Evolutionary conservation across 2,888 invertebrate species (phyloP).

Genomic region (Apodemia mormo): DNA sequence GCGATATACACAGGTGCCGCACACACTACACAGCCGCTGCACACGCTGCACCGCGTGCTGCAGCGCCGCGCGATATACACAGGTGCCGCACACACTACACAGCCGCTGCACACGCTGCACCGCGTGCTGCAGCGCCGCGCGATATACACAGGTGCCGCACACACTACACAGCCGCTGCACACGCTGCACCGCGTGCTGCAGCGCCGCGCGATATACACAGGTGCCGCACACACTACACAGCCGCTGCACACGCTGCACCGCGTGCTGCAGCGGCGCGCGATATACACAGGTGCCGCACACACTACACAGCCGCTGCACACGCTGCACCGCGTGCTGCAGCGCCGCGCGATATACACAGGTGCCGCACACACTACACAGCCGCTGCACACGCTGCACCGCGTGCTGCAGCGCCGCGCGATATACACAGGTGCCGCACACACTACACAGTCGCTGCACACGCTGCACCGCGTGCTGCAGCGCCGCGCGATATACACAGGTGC

Average conservation of each 20-base stretch:
- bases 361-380: constrained; percentile 19
- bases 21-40: constrained; percentile 62
- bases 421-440: constrained; percentile 45
- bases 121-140: constrained; percentile 57
- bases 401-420: constrained; percentile 51
- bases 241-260: constrained; percentile 79
- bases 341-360: constrained; percentile 51
- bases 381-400: constrained; percentile 80
- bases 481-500: constrained; percentile 49
- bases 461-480: constrained; percentile 65
- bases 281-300: constrained; percentile 47
- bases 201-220: constrained; percentile 50
- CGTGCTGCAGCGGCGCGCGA: constrained; percentile 51
- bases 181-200: constrained; percentile 75
- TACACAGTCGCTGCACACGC: constrained; percentile 74
- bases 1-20: constrained; percentile 48
- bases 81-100: constrained; percentile 40
- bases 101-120: constrained; percentile 76
- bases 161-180: constrained; percentile 67
- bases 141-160: constrained; percentile 47
- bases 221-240: constrained; percentile 37
- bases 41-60: constrained; percentile 77
- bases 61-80: constrained; percentile 50
- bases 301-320: constrained; percentile 78
- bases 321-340: constrained; percentile 65